These are phyloP conservation scores for Zaprionus ornatus DNA, from an alignment of 1,140 invertebrate genomes.

Conservation along the genomic window DNA sequence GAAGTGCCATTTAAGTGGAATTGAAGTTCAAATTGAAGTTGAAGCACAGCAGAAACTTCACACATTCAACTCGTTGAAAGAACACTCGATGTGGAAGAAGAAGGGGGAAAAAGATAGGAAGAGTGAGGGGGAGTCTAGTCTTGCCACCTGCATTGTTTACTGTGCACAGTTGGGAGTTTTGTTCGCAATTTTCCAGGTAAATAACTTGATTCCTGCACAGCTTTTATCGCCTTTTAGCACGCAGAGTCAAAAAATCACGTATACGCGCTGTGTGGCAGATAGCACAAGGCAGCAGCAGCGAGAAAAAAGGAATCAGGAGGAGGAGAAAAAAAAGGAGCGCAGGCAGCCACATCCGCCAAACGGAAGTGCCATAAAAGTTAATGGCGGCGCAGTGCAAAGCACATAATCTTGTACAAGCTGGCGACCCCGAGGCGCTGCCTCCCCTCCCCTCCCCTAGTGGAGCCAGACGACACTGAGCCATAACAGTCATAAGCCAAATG, in stretches of 20 bases:
- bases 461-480: constrained; percentile 20
- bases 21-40: constrained; percentile 17
- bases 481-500: constrained; percentile 64
- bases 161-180: background rate
- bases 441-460: background rate
- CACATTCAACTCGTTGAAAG: constrained; percentile 36
- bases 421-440: constrained; percentile 52
- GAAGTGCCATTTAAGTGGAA: constrained; percentile 6
- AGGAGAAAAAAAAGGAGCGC: background rate
- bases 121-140: background rate
- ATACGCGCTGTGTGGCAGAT: constrained; percentile 68
- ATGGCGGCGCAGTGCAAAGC: constrained; percentile 74
- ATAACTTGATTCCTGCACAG: constrained; percentile 2
- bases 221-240: constrained; percentile 63
- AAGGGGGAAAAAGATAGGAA: background rate
- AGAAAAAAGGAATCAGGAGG: background rate
- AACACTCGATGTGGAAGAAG: background rate
- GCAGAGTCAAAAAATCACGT: constrained; percentile 72
- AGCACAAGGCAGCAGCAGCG: constrained; percentile 14
- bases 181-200: constrained; percentile 7
- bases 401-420: constrained; percentile 78
- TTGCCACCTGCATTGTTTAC: constrained; percentile 1
- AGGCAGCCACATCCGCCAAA: constrained; percentile 71
- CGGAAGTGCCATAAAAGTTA: constrained; percentile 83
- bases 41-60: background rate